phyloP scores from a whole-genome alignment of 2,888 invertebrate genomes.

The Endotricha flammealis region DNA sequence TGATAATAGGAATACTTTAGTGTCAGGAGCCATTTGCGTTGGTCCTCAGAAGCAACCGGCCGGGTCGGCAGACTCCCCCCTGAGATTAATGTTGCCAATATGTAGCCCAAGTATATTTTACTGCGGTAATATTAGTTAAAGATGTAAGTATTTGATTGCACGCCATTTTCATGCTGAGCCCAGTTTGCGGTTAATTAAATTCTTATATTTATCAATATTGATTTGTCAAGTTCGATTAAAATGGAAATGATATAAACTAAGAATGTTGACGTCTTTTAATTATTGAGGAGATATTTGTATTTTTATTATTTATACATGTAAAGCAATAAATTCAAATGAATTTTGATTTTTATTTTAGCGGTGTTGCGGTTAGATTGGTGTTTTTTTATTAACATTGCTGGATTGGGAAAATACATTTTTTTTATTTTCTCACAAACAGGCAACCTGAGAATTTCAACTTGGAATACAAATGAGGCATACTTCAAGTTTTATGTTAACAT shows the following conservation, averaged over 20 bases:
- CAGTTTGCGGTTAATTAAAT: conserved; percentile 1
- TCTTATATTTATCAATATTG: not conserved
- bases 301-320: no score
- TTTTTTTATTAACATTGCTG: no score
- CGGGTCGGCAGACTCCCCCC: conserved; percentile 17
- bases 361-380: no score
- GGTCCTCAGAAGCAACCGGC: conserved; percentile 12
- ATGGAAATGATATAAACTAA: not conserved
- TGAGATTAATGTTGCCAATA: conserved; percentile 12
- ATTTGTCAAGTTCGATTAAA: not conserved
- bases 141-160: conserved; percentile 1
- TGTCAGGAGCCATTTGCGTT: conserved; percentile 20
- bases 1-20: conserved; percentile 31
- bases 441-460: no score
- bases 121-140: conserved; percentile 1
- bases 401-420: no score
- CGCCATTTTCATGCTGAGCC: not conserved
- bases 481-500: no score
- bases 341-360: no score
- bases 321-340: not conserved
- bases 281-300: not conserved
- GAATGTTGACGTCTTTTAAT: not conserved
- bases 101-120: conserved; percentile 5
- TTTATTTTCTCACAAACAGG: no score
- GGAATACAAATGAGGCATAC: no score